A percentile compares a stretch with the other conserved stretches of the same genome.
phyloP scores from a whole-genome alignment of 2,797 vertebrate genomes.

The Oreonectes daqikongensis region DNA sequence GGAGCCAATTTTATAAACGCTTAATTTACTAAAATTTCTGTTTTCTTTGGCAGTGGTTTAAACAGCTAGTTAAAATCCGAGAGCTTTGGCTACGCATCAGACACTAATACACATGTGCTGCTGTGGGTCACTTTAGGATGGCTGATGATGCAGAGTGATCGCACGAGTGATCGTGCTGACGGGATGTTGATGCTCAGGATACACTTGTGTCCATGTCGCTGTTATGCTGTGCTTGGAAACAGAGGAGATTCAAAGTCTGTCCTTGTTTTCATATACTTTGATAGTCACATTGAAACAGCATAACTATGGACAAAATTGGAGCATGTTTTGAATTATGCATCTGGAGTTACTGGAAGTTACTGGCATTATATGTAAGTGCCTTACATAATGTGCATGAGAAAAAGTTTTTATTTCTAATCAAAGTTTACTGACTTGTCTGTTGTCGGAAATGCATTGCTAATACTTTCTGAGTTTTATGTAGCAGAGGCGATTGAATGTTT shows the following conservation, averaged over 20 bases:
- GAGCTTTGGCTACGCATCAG: neutral
- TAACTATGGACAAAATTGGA: neutral
- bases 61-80: no score
- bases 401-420: neutral
- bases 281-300: neutral
- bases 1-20: no score
- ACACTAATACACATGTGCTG: neutral
- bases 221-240: conserved; percentile 9
- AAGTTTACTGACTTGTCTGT: neutral
- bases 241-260: neutral
- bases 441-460: neutral
- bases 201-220: neutral
- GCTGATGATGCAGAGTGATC: conserved; percentile 25
- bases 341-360: conserved; percentile 5
- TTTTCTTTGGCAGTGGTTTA: no score
- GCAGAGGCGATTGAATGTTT: no score
- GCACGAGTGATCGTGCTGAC: conserved; percentile 35
- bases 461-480: no score
- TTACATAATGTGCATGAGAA: neutral
- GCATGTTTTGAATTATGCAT: conserved; percentile 4
- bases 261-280: neutral
- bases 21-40: no score
- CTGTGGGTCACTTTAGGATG: neutral
- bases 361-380: conserved; percentile 39
- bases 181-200: conserved; percentile 2